phyloP scores from a whole-genome alignment of 2,888 invertebrate species.

The Myopa testacea region DNA sequence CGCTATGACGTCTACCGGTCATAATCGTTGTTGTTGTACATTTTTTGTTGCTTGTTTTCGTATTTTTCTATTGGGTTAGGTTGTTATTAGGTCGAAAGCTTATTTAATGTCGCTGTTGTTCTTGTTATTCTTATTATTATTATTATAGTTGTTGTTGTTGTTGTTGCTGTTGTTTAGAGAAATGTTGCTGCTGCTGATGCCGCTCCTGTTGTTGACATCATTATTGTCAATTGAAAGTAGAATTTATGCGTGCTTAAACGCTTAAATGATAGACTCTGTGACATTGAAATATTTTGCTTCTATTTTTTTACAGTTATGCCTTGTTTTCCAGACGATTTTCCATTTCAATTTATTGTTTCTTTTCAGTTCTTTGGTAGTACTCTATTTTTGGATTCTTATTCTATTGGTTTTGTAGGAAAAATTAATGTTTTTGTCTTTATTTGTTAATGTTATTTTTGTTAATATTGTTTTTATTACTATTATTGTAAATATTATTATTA shows the following conservation, averaged over 20 bases:
- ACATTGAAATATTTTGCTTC: slow-evolving; percentile 6
- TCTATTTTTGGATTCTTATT: slow-evolving; percentile 1
- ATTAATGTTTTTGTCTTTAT: no score
- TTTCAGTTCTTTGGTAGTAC: neutral
- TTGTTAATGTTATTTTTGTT: neutral
- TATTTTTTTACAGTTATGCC: neutral
- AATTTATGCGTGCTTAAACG: slow-evolving; percentile 14
- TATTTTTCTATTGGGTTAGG: slow-evolving; percentile 35
- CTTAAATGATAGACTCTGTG: slow-evolving; percentile 17
- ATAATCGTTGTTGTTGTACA: slow-evolving; percentile 7
- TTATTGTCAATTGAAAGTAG: slow-evolving; percentile 14
- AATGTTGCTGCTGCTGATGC: neutral
- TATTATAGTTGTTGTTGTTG: slow-evolving; percentile 7
- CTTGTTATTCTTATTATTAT: neutral
- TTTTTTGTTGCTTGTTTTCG: neutral
- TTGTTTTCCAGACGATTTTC: slow-evolving; percentile 8
- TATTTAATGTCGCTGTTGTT: neutral
- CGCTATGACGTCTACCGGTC: slow-evolving; percentile 20
- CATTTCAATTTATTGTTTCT: neutral
- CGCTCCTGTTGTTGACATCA: slow-evolving; percentile 3
- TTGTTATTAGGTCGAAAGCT: slow-evolving; percentile 34
- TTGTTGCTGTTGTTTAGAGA: neutral
- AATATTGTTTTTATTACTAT: neutral
- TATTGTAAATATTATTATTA: neutral
- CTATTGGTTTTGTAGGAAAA: neutral